These are phyloP conservation scores for Salvelinus namaycush DNA, from an alignment of 2,113 vertebrate genomes.

Conservation along the genomic window DNA sequence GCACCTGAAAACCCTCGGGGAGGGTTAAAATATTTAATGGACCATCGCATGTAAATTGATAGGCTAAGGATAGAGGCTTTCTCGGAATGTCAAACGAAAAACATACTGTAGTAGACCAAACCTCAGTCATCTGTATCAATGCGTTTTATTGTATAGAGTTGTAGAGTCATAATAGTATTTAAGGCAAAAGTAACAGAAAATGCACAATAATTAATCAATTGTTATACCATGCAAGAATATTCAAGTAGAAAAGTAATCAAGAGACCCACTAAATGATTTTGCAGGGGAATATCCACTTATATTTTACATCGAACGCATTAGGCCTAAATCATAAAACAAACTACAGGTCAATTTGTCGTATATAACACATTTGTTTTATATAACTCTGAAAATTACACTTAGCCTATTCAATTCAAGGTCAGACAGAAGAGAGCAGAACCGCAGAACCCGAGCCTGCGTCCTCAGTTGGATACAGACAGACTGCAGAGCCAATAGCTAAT, in stretches of 20 bases:
- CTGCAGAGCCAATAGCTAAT: background rate
- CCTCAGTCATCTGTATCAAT: constrained; percentile 39
- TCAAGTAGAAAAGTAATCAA: constrained; percentile 59
- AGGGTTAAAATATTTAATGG: background rate
- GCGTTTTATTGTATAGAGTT: constrained; percentile 65
- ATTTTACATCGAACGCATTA: constrained; percentile 39
- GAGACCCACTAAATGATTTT: constrained; percentile 48
- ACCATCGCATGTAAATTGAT: background rate
- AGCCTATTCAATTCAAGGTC: background rate
- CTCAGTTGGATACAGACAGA: background rate
- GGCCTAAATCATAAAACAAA: constrained; percentile 19
- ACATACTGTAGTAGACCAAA: background rate
- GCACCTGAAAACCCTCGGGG: background rate
- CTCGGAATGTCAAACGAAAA: background rate
- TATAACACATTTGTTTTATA: no score
- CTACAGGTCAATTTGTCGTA: no score
- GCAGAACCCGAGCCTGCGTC: background rate
- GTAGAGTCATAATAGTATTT: constrained; percentile 44
- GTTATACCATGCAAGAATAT: constrained; percentile 47
- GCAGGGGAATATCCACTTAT: constrained; percentile 50
- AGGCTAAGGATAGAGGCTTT: background rate
- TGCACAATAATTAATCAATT: constrained; percentile 51
- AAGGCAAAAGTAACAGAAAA: constrained; percentile 45
- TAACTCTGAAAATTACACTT: background rate
- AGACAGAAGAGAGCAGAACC: background rate